Evolutionary conservation across 2,888 invertebrate species (phyloP).

Genomic region (Acleris cristana): DNA sequence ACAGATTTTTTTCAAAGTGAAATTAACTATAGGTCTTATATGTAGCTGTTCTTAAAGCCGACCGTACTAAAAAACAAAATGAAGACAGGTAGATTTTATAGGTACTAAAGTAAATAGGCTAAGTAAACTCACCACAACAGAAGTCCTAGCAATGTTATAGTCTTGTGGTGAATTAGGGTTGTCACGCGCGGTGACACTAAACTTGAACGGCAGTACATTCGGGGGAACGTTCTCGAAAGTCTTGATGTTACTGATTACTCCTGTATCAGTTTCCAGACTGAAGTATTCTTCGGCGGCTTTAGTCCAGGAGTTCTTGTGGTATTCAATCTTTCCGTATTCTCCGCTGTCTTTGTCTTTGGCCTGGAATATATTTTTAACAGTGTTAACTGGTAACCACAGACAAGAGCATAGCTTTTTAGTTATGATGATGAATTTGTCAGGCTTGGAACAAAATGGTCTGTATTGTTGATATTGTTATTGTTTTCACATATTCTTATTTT

Average conservation of each 20-base stretch:
- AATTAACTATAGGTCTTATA: too few relatives aligned
- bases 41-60: too few relatives aligned
- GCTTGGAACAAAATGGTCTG: too few relatives aligned
- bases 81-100: neutral
- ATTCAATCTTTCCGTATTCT: constrained; percentile 90
- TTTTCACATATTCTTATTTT: too few relatives aligned
- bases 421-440: too few relatives aligned
- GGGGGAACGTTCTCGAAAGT: constrained; percentile 87
- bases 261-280: constrained; percentile 88
- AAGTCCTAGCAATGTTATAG: constrained; percentile 85
- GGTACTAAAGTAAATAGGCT: neutral
- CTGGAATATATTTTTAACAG: constrained; percentile 55
- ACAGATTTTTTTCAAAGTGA: too few relatives aligned
- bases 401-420: too few relatives aligned
- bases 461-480: too few relatives aligned
- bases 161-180: constrained; percentile 87
- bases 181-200: constrained; percentile 89
- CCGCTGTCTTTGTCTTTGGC: constrained; percentile 95
- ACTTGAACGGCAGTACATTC: constrained; percentile 88
- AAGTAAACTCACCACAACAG: constrained; percentile 84
- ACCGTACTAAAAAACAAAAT: too few relatives aligned
- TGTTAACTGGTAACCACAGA: too few relatives aligned
- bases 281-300: constrained; percentile 86
- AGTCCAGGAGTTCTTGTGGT: constrained; percentile 81
- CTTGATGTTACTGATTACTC: constrained; percentile 89